Conservation (phyloP, 2,797 vertebrate genomes). For the Sphenopsis melanotis region DNA sequence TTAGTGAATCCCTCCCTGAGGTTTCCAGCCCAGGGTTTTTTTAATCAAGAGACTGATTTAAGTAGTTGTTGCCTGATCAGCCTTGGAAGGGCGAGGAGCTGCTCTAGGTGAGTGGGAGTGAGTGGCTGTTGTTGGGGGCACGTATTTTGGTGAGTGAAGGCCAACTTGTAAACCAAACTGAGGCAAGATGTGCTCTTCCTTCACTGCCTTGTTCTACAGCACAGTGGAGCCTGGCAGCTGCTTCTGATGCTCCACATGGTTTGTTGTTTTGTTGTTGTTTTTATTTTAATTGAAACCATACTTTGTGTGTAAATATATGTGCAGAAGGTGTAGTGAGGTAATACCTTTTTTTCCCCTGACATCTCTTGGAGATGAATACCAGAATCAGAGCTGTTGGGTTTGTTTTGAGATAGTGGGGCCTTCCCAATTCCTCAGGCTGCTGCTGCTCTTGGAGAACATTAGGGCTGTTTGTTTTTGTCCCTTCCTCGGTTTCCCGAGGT, state of each 20-base stretch:
- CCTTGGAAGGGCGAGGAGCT: background rate
- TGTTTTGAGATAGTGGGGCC: background rate
- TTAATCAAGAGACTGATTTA: background rate
- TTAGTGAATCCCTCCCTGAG: background rate
- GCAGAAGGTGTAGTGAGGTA: background rate
- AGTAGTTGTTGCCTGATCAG: background rate
- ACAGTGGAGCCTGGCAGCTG: background rate
- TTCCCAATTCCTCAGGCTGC: background rate
- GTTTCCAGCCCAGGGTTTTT: background rate
- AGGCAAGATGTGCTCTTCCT: background rate
- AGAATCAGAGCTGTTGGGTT: background rate
- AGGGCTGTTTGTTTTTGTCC: background rate
- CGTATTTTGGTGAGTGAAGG: fast-evolving
- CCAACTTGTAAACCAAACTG: background rate
- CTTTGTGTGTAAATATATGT: background rate
- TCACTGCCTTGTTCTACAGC: background rate
- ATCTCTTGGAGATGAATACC: background rate
- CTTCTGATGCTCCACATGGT: fast-evolving
- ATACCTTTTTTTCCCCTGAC: fast-evolving
- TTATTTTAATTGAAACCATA: background rate
- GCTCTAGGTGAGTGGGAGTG: background rate
- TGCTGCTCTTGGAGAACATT: background rate
- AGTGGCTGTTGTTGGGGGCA: background rate
- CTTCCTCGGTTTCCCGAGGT: background rate
- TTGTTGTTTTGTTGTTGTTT: background rate